Base-by-base conservation (phyloP, 2,113 vertebrate genomes). In the Cromileptes altivelis region DNA sequence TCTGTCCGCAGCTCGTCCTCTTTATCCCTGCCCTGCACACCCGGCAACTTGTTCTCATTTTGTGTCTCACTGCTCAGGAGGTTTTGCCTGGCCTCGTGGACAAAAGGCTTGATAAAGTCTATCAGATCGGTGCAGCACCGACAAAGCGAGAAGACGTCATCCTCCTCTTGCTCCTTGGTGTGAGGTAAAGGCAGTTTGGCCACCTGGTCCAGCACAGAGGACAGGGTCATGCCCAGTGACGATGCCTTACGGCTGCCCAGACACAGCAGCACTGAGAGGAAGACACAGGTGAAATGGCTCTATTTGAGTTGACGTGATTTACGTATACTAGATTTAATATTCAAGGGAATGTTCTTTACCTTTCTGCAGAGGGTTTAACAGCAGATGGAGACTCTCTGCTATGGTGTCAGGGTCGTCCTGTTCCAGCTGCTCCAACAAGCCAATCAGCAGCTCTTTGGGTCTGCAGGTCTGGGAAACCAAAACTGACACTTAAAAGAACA, bases 401-500 rank as follows among this genome's bases (percentile, higher is more conserved):
- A 96, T 96, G 37, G 93, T 82, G 49, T 95, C 96, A 58, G 93
- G 94, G 70, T 96, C 95, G 0, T 96, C 94, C 33, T 97, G 97
- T 90, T 99, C 98, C 82, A 99, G 95, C 91, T 98, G 97, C 89
- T 99, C 98, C 92, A 99, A 93, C 86, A 99, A 94, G 88, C 97
- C 97, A 86, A 99, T 92, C 85, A 99, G 94, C 86, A 99, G 94
- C 93, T 99, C 98, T 95, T 99, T 99, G 3, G 98, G 97, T 91
- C 95, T 97, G 90, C 98, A 98, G 0, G 96, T 94, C 98, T 99
- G 89, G 42, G 87, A 86, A 85, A 95, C 73, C 90, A 90, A 81
- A 89, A 84, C 74, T 63, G 10, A 27, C 11, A 8, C 13, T 62
- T 65, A 45, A 37, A 50, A 40, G 33, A 68, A 63, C 8, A 19